Evolutionary conservation across 1,140 invertebrate species (phyloP).

Genomic region (Magallana ariakensis): DNA sequence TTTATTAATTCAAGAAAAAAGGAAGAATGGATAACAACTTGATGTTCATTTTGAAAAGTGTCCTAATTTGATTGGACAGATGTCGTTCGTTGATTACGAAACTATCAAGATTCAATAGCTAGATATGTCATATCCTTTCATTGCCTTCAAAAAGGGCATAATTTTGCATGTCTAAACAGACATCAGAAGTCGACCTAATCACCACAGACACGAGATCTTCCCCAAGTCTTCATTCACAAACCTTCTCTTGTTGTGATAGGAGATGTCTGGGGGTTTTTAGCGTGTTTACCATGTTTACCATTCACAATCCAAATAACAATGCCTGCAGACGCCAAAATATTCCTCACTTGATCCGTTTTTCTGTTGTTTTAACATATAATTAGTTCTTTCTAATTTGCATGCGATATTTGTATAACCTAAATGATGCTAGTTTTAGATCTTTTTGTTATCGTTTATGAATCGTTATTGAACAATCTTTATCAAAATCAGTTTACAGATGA

Average conservation of each 20-base stretch:
- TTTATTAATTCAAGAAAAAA: neutral
- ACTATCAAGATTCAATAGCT: neutral
- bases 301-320: neutral
- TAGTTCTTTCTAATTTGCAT: neutral
- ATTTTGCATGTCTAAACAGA: slow-evolving; percentile 13
- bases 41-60: neutral
- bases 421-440: neutral
- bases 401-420: neutral
- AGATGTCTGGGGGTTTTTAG: neutral
- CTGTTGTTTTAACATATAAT: slow-evolving; percentile 14
- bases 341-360: neutral
- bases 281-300: neutral
- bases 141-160: neutral
- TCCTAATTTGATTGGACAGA: neutral
- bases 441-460: no score
- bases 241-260: neutral
- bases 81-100: neutral
- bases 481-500: no score
- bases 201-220: neutral
- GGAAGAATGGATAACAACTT: neutral
- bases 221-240: slow-evolving; percentile 13
- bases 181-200: slow-evolving; percentile 11
- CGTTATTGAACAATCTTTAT: no score
- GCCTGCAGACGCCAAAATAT: neutral
- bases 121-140: neutral